Conservation (phyloP, 2,113 vertebrate species). For the Ornithorhynchus anatinus region DNA sequence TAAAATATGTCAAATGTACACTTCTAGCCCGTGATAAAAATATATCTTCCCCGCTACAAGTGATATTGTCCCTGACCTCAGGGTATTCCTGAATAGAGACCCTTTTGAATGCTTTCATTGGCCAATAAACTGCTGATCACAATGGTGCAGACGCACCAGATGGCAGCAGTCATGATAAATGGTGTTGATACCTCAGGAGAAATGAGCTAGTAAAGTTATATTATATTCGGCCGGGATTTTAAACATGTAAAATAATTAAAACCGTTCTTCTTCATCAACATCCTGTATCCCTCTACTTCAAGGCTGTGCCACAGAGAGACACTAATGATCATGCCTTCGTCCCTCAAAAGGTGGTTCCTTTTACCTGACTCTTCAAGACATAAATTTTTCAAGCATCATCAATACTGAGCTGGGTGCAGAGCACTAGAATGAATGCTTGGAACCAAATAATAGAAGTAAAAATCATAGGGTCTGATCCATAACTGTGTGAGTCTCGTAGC, state of each 20-base stretch:
- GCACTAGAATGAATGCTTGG: too few species aligned
- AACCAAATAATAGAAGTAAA: not conserved
- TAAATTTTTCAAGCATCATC: too few species aligned
- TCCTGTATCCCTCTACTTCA: constrained; percentile 50
- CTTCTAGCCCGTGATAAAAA: constrained; percentile 71
- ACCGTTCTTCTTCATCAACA: constrained; percentile 61
- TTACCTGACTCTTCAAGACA: too few species aligned
- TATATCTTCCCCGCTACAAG: constrained; percentile 51
- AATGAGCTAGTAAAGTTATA: constrained; percentile 72
- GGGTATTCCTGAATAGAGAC: constrained; percentile 62
- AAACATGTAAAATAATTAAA: constrained; percentile 66
- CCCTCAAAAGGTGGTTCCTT: not conserved
- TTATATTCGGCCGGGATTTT: constrained; percentile 72
- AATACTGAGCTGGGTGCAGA: not conserved
- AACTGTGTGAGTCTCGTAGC: too few species aligned
- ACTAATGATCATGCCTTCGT: not conserved
- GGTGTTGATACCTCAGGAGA: constrained; percentile 71
- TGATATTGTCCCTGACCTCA: constrained; percentile 68
- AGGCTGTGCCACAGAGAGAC: not conserved
- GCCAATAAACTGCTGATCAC: constrained; percentile 74
- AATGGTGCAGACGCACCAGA: constrained; percentile 69
- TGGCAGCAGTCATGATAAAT: constrained; percentile 72
- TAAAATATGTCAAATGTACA: constrained; percentile 61
- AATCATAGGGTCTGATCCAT: too few species aligned
- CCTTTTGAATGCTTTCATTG: constrained; percentile 70